A percentile compares a stretch with the other conserved stretches of the same genome.
These are phyloP conservation scores for Aramus guarauna DNA, from an alignment of 2,113 vertebrate genomes.

Conservation along the genomic window DNA sequence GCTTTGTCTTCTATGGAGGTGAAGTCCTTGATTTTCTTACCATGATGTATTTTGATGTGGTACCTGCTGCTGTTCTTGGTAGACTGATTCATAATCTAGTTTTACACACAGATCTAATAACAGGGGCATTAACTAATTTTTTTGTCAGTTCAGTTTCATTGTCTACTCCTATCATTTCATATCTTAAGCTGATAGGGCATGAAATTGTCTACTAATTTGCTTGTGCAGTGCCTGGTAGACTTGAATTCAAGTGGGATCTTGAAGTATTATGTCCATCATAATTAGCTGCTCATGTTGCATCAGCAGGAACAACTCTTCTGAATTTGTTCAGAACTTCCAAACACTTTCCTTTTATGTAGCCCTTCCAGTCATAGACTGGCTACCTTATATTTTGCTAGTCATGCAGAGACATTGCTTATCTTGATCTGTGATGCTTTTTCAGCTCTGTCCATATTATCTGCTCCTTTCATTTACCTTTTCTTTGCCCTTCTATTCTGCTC, in stretches of 20 bases:
- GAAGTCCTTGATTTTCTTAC: not conserved
- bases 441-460: not conserved
- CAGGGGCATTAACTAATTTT: not conserved
- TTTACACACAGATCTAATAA: not conserved
- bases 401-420: not conserved
- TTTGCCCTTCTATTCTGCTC: not conserved
- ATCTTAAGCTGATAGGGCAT: not conserved
- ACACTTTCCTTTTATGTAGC: not conserved
- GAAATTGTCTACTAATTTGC: not conserved
- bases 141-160: not conserved
- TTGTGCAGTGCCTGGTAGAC: not conserved
- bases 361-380: not conserved
- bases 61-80: not conserved
- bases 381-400: not conserved
- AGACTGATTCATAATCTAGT: not conserved
- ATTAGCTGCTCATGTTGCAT: not conserved
- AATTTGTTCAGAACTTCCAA: not conserved
- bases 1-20: not conserved
- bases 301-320: not conserved
- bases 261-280: not conserved
- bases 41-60: not conserved
- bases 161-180: not conserved
- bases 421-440: not conserved
- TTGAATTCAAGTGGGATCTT: not conserved
- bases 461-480: not conserved